Evolutionary conservation across 2,888 invertebrate species (phyloP).

Genomic region (Epinotia bilunana): DNA sequence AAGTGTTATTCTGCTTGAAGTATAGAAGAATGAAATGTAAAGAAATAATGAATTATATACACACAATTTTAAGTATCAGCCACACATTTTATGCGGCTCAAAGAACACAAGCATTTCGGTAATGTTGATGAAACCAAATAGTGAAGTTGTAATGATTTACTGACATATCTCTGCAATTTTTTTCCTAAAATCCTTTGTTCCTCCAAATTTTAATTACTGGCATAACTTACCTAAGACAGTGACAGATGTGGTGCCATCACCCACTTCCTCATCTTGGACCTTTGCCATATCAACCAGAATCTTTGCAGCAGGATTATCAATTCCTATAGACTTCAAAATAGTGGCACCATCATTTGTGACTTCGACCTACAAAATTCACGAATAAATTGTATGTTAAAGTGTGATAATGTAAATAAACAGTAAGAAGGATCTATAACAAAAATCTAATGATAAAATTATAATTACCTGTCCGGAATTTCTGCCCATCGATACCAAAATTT

Average conservation of each 20-base stretch:
- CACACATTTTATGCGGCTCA: no score
- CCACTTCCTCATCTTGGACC: constrained; percentile 99
- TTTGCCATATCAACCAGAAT: constrained; percentile 99
- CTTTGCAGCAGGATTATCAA: constrained; percentile 99
- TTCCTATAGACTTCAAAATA: constrained; percentile 97
- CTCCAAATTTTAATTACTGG: neutral
- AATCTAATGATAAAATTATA: neutral
- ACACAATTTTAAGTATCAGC: no score
- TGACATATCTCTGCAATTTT: neutral
- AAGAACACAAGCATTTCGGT: no score
- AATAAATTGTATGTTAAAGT: neutral
- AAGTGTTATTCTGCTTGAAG: no score
- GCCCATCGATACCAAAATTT: constrained; percentile 92
- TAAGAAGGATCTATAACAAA: neutral
- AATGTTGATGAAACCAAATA: no score
- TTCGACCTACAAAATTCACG: constrained; percentile 86
- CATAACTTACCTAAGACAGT: constrained; percentile 89
- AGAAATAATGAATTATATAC: no score
- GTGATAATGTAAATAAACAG: constrained; percentile 16
- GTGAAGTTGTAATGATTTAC: neutral
- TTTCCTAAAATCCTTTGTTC: neutral
- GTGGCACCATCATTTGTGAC: constrained; percentile 99
- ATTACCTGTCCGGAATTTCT: constrained; percentile 88
- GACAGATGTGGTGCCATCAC: constrained; percentile 99
- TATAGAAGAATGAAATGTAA: no score